Evolutionary conservation across 1,140 invertebrate species (phyloP).

Genomic region (Mercenaria mercenaria): DNA sequence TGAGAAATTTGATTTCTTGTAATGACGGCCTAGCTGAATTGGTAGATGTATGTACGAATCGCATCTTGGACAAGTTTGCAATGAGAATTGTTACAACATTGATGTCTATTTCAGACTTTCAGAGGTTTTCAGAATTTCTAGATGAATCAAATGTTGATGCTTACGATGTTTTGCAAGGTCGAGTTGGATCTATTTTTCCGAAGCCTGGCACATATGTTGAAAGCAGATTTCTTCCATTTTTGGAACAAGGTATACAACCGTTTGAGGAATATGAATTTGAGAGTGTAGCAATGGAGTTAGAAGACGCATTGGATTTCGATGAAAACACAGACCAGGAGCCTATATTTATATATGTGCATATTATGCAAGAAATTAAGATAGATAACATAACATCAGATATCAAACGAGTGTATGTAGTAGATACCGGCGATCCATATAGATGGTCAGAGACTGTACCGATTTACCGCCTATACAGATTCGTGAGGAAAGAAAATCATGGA

Average conservation of each 20-base stretch:
- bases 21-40: neutral
- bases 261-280: conserved; percentile 42
- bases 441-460: neutral
- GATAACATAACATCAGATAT: neutral
- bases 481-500: conserved; percentile 5
- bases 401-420: neutral
- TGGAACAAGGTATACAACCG: conserved; percentile 18
- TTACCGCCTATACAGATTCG: conserved; percentile 49
- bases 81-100: neutral
- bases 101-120: neutral
- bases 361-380: neutral
- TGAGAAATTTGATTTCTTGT: neutral
- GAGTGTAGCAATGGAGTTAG: conserved; percentile 42
- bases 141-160: neutral
- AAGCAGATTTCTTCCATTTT: conserved; percentile 17
- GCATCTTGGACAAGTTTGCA: neutral
- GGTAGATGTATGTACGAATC: neutral
- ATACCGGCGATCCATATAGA: neutral
- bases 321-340: neutral
- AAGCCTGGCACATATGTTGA: conserved; percentile 46
- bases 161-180: neutral
- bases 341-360: conserved; percentile 35
- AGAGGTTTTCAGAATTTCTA: neutral
- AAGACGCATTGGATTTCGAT: neutral
- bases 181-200: conserved; percentile 13